A percentile compares a stretch with the other conserved stretches of the same genome.
These are phyloP conservation scores for Conus betulinus DNA, from an alignment of 1,140 invertebrate species.

Conservation along the genomic window DNA sequence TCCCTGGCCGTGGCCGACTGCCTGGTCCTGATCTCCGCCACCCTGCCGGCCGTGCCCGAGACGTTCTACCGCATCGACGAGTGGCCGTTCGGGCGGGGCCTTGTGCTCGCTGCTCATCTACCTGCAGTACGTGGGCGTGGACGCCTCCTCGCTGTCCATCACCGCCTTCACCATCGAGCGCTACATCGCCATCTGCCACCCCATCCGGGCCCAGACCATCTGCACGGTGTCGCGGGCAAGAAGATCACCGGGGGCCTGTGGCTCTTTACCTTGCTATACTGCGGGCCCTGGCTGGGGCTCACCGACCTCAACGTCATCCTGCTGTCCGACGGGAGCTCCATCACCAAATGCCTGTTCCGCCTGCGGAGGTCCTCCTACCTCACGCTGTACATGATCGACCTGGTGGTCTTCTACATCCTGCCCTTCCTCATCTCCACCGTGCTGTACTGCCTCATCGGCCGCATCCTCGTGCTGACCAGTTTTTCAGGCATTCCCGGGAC, in stretches of 20 bases:
- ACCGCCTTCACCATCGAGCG: slow-evolving; percentile 95
- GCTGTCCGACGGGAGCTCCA: slow-evolving; percentile 51
- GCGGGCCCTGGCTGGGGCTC: slow-evolving; percentile 71
- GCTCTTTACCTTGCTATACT: slow-evolving; percentile 77
- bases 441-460: slow-evolving; percentile 79
- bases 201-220: slow-evolving; percentile 88
- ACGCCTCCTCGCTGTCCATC: slow-evolving; percentile 93
- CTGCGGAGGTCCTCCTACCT: slow-evolving; percentile 76
- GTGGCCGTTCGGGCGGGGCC: slow-evolving; percentile 80
- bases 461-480: slow-evolving; percentile 76
- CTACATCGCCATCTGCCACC: slow-evolving; percentile 96
- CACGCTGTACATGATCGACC: slow-evolving; percentile 79
- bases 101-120: slow-evolving; percentile 82
- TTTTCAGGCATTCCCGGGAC: slow-evolving; percentile 59
- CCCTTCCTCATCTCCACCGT: slow-evolving; percentile 78
- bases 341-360: slow-evolving; percentile 75
- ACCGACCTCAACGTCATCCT: slow-evolving; percentile 52
- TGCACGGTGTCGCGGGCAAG: slow-evolving; percentile 79
- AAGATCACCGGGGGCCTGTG: slow-evolving; percentile 80
- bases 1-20: slow-evolving; percentile 95
- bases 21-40: slow-evolving; percentile 84
- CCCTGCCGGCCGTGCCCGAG: slow-evolving; percentile 79
- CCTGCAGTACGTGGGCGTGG: slow-evolving; percentile 83
- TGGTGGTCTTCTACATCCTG: slow-evolving; percentile 81
- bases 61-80: slow-evolving; percentile 79